Conservation (phyloP, 2,113 vertebrate genomes). For the Corapipo altera region DNA sequence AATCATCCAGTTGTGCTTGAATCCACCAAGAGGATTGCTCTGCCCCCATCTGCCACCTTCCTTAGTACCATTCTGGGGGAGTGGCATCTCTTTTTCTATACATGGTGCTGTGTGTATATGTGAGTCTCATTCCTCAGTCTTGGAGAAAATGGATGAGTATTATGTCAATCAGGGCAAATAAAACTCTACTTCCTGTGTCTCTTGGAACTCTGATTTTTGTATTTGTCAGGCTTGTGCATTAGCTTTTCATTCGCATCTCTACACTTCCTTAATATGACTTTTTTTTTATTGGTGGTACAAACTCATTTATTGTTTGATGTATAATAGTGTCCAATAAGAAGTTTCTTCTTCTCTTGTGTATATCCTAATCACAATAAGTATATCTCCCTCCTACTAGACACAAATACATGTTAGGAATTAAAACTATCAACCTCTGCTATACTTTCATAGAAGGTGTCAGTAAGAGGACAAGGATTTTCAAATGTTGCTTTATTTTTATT, state of each 20-base stretch:
- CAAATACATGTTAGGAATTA: neutral
- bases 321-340: neutral
- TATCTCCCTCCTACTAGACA: neutral
- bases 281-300: neutral
- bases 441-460: neutral
- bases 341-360: neutral
- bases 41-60: neutral
- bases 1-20: neutral
- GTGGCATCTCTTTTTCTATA: neutral
- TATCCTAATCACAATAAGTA: neutral
- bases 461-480: neutral
- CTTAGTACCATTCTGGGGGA: neutral
- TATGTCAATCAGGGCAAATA: neutral
- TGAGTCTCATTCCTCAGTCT: neutral
- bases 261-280: neutral
- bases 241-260: neutral
- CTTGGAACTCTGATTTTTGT: neutral
- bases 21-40: neutral
- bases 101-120: neutral
- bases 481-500: neutral
- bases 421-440: neutral
- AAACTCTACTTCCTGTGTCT: neutral
- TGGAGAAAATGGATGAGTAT: neutral
- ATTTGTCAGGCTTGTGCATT: neutral
- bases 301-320: neutral